These are phyloP conservation scores for Pelusios castaneus DNA, from an alignment of 2,113 vertebrate species.

Conservation along the genomic window DNA sequence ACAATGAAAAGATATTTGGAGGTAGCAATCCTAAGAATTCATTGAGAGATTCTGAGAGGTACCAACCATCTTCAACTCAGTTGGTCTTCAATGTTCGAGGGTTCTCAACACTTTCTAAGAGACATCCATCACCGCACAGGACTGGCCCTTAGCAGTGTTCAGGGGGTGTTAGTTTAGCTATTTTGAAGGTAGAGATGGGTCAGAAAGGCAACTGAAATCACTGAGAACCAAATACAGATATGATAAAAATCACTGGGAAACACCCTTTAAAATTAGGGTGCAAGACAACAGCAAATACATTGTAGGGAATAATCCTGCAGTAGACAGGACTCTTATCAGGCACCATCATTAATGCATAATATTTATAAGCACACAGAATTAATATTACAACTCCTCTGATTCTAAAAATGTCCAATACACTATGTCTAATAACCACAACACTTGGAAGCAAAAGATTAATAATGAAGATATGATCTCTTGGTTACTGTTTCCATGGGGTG, in stretches of 20 bases:
- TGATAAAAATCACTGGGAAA: not conserved
- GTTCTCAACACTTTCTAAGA: not conserved
- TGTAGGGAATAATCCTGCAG: not conserved
- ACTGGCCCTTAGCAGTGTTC: rapidly evolving
- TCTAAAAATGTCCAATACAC: not conserved
- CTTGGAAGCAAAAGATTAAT: not conserved
- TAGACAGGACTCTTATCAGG: not conserved
- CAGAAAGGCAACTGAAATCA: not conserved
- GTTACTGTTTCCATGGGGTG: not conserved
- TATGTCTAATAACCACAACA: not conserved
- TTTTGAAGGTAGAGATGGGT: not conserved
- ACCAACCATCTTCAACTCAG: not conserved
- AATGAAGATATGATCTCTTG: rapidly evolving
- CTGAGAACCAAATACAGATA: not conserved
- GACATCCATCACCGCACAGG: not conserved
- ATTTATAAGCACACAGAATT: not conserved
- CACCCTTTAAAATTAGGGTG: not conserved
- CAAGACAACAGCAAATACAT: not conserved
- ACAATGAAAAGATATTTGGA: not conserved
- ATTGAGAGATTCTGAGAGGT: not conserved
- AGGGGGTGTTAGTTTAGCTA: not conserved
- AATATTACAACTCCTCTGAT: not conserved
- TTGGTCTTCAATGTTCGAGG: not conserved
- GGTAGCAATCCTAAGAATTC: not conserved
- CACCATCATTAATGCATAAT: not conserved